Evolutionary conservation across 2,888 invertebrate species (phyloP), one percentile per base, ranked within the genome.

Genomic region (Stenotaenia linearis): DNA sequence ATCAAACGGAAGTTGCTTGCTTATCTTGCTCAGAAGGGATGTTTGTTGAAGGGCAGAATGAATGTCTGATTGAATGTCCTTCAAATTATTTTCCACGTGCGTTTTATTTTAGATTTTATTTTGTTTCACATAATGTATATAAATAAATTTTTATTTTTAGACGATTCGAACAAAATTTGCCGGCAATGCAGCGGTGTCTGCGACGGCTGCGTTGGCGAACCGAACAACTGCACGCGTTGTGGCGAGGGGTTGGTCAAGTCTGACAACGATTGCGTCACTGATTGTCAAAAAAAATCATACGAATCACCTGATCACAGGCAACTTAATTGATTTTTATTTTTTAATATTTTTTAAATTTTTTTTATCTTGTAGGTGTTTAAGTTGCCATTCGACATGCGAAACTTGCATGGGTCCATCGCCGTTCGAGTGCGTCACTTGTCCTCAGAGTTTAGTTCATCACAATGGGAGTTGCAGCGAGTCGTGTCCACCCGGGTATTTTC

Each of bases 11-110:
- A 85, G 93, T 94, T 85, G 93, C 93, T 79, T 95, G 95, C 84
- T 88, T 94, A 74, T 92, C 92, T 1, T 95, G 95, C 86, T 92
- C 93, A 0, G 93, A 93, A 77, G 81, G 80, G 28, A 89, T 94
- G 75, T 89, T 93, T 84, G 93, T 95, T 78, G 91, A 92, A 18
- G 95, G 95, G 87, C 89, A 95, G 81, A 93, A 93, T 61, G 92
- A 95, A 23, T 96, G 96, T 84, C 94, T 94, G 85, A 92, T 92
- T 18, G 18, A n/a, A 84, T 96, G 96, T 85, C 95, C 95, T 0
- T 94, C 95, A 84, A 94, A 95, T 77, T 96, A 95, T 85, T 95
- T 91, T 87, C 93, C 93, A 88, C 91, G 92, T 92, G 86, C 87
- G 88, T 1, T 30, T 35, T 28, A 18, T 75, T 75, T 37, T 12